These are phyloP conservation scores for Protonemura montana DNA, from an alignment of 2,888 invertebrate genomes.

Conservation along the genomic window DNA sequence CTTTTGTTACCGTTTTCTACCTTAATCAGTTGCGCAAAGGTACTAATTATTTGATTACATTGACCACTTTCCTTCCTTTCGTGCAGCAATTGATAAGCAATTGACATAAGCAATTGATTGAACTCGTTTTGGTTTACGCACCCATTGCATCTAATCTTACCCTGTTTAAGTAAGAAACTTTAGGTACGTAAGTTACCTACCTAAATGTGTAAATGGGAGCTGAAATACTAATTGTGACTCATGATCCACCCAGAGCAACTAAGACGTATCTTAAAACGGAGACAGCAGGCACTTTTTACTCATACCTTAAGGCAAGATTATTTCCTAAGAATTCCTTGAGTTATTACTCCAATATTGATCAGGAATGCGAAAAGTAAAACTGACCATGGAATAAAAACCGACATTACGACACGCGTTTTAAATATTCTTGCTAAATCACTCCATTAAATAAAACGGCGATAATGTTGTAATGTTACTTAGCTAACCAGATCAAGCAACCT, in stretches of 20 bases:
- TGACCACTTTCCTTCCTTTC: background rate
- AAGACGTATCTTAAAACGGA: background rate
- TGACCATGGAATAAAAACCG: background rate
- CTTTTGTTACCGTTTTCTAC: background rate
- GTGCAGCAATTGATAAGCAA: background rate
- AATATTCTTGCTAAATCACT: background rate
- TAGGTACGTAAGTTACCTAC: background rate
- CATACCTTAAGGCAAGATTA: background rate
- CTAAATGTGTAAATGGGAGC: background rate
- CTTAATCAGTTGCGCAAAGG: background rate
- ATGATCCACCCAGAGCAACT: background rate
- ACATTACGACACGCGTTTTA: background rate
- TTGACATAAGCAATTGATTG: background rate
- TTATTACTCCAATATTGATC: background rate
- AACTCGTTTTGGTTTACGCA: background rate
- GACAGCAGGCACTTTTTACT: background rate
- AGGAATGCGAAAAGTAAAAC: background rate
- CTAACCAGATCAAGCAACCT: too few species aligned
- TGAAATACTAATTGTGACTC: background rate
- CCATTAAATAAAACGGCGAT: background rate
- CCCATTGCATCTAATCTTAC: background rate
- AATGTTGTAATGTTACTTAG: too few species aligned
- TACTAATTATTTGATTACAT: background rate
- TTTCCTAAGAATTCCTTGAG: background rate
- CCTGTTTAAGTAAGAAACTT: background rate